phyloP scores from a whole-genome alignment of 92 coral and sea anemone genomes.

The Siderastrea radians region DNA sequence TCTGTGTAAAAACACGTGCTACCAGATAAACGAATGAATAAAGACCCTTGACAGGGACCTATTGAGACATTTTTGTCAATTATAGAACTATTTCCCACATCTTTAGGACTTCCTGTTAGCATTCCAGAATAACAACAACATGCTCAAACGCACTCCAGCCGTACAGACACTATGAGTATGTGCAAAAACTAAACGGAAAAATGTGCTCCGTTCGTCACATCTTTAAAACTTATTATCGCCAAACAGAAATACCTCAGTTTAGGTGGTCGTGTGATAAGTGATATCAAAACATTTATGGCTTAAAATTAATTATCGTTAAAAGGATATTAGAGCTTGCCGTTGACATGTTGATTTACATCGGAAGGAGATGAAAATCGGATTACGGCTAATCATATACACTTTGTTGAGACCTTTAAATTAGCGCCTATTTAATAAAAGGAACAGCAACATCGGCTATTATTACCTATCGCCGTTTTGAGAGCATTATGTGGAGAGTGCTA shows the following conservation, averaged over 20 bases:
- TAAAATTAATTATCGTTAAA: slow-evolving; percentile 12
- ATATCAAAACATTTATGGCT: background rate
- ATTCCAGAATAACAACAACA: slow-evolving; percentile 4
- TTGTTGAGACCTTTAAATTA: background rate
- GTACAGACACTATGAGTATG: background rate
- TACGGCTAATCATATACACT: slow-evolving; percentile 19
- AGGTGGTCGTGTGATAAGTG: slow-evolving; percentile 4
- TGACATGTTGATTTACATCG: slow-evolving; percentile 22
- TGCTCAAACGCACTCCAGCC: background rate
- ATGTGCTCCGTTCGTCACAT: background rate
- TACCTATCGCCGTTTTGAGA: too few species aligned
- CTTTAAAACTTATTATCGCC: slow-evolving; percentile 10
- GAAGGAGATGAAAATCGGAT: slow-evolving; percentile 33
- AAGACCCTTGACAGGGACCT: background rate
- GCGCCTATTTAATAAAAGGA: background rate
- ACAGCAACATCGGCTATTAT: too few species aligned
- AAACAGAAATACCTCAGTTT: background rate
- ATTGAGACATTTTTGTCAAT: background rate
- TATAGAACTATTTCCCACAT: background rate
- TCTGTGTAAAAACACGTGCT: slow-evolving; percentile 15
- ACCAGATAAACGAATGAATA: slow-evolving; percentile 5
- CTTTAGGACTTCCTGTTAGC: slow-evolving; percentile 24
- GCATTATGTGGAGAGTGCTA: too few species aligned
- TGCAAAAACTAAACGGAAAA: background rate
- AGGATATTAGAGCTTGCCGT: slow-evolving; percentile 10